These are phyloP conservation scores for Sebastes itinus DNA, from an alignment of 2,797 vertebrate genomes.

Conservation along the genomic window DNA sequence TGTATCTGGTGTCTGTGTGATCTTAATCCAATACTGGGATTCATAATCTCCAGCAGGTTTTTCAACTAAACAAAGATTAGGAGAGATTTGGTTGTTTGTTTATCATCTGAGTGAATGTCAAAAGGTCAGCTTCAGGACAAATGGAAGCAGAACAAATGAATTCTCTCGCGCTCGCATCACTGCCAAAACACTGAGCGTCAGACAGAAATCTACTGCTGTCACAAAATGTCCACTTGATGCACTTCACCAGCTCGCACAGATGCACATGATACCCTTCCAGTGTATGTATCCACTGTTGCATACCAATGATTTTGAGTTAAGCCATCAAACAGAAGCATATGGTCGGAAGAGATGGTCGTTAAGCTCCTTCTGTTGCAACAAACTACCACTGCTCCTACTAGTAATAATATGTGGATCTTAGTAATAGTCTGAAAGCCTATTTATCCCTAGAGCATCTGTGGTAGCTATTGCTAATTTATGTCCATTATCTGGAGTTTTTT, in stretches of 20 bases:
- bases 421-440: neutral
- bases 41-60: slow-evolving; percentile 52
- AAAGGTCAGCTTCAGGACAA: slow-evolving; percentile 48
- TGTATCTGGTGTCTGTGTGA: slow-evolving; percentile 45
- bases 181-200: slow-evolving; percentile 15
- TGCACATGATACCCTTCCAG: neutral
- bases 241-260: slow-evolving; percentile 9
- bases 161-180: neutral
- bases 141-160: slow-evolving; percentile 26
- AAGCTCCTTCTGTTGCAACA: slow-evolving; percentile 28
- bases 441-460: neutral
- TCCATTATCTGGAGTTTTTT: slow-evolving; percentile 17
- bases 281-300: slow-evolving; percentile 17
- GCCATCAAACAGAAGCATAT: slow-evolving; percentile 44
- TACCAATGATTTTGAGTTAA: slow-evolving; percentile 18
- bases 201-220: slow-evolving; percentile 14
- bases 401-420: neutral
- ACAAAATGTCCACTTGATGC: slow-evolving; percentile 20
- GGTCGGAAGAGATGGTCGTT: slow-evolving; percentile 5
- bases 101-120: slow-evolving; percentile 47
- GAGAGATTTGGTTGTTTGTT: slow-evolving; percentile 56
- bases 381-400: neutral
- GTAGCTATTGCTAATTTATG: neutral
- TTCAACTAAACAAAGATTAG: slow-evolving; percentile 59
- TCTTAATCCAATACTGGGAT: slow-evolving; percentile 52